Conservation (phyloP, 2,113 vertebrate species). For the Oxyruncus cristatus region DNA sequence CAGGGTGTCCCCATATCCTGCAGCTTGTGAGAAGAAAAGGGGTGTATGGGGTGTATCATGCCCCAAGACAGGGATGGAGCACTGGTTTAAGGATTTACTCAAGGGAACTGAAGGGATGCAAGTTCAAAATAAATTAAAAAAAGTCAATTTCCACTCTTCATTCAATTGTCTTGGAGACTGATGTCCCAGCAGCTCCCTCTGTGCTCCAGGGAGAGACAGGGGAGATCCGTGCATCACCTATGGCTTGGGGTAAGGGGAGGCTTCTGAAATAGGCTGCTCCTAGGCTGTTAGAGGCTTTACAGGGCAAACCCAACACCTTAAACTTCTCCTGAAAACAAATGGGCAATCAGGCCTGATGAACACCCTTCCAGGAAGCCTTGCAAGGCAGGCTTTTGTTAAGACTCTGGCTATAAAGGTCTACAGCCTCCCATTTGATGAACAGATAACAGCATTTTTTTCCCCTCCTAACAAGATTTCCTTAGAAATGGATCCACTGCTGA, state of each 20-base stretch:
- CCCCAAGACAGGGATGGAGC: not conserved
- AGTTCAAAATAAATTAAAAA: not conserved
- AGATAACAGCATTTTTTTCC: not conserved
- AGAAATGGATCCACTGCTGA: slow-evolving; percentile 52
- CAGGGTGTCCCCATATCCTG: fast-evolving
- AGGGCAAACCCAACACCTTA: not conserved
- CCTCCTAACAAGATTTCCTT: slow-evolving; percentile 38
- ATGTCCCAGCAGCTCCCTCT: not conserved
- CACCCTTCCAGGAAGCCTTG: not conserved
- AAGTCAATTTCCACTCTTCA: not conserved
- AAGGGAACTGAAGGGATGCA: not conserved
- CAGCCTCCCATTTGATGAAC: not conserved
- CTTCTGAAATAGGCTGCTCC: not conserved
- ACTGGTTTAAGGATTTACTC: not conserved
- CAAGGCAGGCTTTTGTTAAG: not conserved
- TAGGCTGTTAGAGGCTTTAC: not conserved
- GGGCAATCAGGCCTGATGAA: not conserved
- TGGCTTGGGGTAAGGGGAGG: not conserved
- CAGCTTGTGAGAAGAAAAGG: not conserved
- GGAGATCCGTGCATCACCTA: not conserved
- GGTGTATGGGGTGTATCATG: not conserved
- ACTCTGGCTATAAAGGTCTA: not conserved
- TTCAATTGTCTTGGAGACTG: not conserved
- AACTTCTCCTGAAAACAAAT: not conserved
- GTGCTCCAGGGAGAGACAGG: not conserved